A percentile compares a stretch with the other conserved stretches of the same genome.
phyloP scores from a whole-genome alignment of 2,888 invertebrate genomes.

The Pyrocoelia pectoralis region DNA sequence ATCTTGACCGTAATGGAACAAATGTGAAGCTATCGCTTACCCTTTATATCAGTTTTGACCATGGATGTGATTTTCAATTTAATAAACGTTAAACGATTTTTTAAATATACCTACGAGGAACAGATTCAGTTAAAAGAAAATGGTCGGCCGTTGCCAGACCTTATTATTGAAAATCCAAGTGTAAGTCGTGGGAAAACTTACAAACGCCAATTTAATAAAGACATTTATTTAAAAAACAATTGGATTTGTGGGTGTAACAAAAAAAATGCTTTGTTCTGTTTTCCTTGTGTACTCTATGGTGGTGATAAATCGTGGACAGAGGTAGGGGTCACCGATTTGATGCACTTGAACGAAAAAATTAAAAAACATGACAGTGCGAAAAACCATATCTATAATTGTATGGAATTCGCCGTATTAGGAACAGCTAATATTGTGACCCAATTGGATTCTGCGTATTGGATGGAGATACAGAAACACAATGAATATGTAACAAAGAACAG shows the following conservation, averaged over 20 bases:
- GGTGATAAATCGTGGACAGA: slow-evolving; percentile 20
- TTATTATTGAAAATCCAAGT: slow-evolving; percentile 5
- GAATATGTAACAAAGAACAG: slow-evolving; percentile 28
- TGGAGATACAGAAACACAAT: slow-evolving; percentile 30
- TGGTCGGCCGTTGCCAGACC: slow-evolving; percentile 14
- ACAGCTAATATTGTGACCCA: neutral
- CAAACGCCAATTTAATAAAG: slow-evolving; percentile 20
- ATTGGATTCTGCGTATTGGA: slow-evolving; percentile 21
- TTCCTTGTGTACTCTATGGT: slow-evolving; percentile 40
- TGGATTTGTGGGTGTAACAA: slow-evolving; percentile 19
- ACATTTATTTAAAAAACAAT: slow-evolving; percentile 17
- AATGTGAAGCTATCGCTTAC: too few species aligned
- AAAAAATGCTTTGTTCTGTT: slow-evolving; percentile 37
- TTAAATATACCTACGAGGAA: too few species aligned
- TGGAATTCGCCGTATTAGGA: neutral
- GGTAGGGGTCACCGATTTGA: slow-evolving; percentile 7
- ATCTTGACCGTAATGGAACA: too few species aligned
- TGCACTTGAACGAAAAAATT: slow-evolving; percentile 33
- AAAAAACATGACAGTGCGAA: slow-evolving; percentile 33
- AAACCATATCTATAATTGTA: neutral
- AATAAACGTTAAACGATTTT: too few species aligned
- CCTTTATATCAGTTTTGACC: too few species aligned
- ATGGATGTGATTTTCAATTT: too few species aligned
- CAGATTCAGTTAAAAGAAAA: too few species aligned
- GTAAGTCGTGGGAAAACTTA: slow-evolving; percentile 19